Base-by-base conservation (phyloP, 2,113 vertebrate species). In the Hippoglossus stenolepis region DNA sequence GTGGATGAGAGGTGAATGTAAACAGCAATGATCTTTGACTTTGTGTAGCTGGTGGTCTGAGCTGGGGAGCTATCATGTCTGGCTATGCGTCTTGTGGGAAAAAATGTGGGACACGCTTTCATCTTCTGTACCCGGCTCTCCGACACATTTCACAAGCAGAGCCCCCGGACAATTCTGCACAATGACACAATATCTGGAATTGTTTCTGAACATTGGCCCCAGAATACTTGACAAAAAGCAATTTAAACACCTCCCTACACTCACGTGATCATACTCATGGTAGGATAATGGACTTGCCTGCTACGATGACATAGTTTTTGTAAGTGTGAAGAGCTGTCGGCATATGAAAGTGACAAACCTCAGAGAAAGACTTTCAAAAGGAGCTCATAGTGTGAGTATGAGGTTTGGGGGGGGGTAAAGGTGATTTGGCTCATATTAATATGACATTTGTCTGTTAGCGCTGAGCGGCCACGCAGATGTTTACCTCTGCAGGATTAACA, bases 1-100 rank as follows among this genome's bases (percentile, higher is more conserved):
- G 62, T 6, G 72, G 90, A 94, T 81, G 85, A 91, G 87, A 88
- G 80, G 83, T 83, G 83, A 92, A 92, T 88, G 89, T 91, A 93
- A 94, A 94, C 92, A 88, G 74, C 69, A 49, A 38, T 87, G 89
- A 90, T 90, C 92, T 92, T 85, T 92, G 87, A 93, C 90, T 85
- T 62, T 47, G 43, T 85, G 83, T 81, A 81, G 87, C 90, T 83
- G 90, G 87, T 88, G 90, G 89, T 90, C 90, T 74, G 45, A 77
- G 60, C 62, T 45, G 24, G 54, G 77, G 79, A 81, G 77, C 82
- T 61, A 76, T 58, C 78, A 13, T 24, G 84, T 72, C 84, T 86
- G 69, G 57, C 23, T 24, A 20, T 57, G 40, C 12, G 58, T 62
- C 47, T 73, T 75, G 88, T 91, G 90, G 90, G 90, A 89, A 89